Evolutionary conservation across 2,113 vertebrate genomes (phyloP).

Genomic region (Charina bottae): DNA sequence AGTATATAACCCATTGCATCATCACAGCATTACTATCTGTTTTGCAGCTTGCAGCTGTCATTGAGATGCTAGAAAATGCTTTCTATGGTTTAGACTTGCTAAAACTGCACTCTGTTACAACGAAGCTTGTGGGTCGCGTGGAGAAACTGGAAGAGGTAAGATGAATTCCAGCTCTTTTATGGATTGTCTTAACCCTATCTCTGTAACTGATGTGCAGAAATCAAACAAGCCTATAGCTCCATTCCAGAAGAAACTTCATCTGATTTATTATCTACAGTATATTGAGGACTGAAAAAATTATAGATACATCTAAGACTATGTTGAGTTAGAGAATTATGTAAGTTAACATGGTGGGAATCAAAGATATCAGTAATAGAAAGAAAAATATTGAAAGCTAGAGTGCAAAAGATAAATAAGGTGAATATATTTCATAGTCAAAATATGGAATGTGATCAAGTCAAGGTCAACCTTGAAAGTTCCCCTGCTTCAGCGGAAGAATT

Average conservation of each 20-base stretch:
- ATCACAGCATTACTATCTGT: conserved; percentile 41
- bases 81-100: conserved; percentile 93
- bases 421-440: background rate
- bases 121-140: conserved; percentile 86
- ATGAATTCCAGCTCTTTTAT: background rate
- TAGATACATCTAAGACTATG: no score
- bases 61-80: conserved; percentile 91
- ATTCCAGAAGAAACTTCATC: background rate
- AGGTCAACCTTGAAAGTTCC: background rate
- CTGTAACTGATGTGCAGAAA: background rate
- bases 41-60: conserved; percentile 86
- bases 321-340: background rate
- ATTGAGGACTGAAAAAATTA: background rate
- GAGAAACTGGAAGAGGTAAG: conserved; percentile 91
- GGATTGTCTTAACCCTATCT: fast-evolving
- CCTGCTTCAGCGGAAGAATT: background rate
- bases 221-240: background rate
- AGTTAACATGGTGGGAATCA: background rate
- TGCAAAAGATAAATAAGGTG: background rate
- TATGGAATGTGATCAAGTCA: no score
- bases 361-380: background rate
- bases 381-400: background rate
- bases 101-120: conserved; percentile 89
- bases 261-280: background rate
- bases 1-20: background rate